These are phyloP conservation scores for Scolopax rusticola DNA, from an alignment of 2,797 vertebrate species.

Conservation along the genomic window DNA sequence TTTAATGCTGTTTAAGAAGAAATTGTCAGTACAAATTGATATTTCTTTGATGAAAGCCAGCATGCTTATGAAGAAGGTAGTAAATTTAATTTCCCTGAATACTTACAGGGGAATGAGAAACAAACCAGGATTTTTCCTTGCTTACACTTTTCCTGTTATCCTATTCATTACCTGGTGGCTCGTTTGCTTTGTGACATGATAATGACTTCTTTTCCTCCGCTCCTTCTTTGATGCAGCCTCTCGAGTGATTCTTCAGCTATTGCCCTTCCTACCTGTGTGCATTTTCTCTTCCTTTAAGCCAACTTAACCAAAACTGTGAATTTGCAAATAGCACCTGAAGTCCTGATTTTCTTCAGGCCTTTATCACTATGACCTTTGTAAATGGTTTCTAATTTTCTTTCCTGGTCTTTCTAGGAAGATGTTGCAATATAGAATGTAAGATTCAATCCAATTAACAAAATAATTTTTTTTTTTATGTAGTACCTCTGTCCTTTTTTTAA, in stretches of 20 bases:
- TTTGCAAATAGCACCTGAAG: background rate
- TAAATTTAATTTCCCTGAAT: background rate
- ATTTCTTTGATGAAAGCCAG: background rate
- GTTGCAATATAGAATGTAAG: background rate
- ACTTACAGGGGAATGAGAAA: background rate
- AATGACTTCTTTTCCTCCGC: background rate
- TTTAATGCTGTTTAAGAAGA: background rate
- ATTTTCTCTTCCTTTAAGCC: background rate
- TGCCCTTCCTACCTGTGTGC: background rate
- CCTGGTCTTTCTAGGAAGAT: background rate
- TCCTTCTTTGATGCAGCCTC: background rate
- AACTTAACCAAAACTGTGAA: background rate
- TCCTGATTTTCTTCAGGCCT: background rate
- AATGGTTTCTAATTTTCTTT: background rate
- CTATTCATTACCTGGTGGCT: background rate
- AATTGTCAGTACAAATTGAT: background rate
- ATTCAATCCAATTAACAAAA: slow-evolving; percentile 16
- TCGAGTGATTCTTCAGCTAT: background rate
- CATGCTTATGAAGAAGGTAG: background rate
- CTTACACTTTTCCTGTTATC: background rate
- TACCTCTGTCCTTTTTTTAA: slow-evolving; percentile 5
- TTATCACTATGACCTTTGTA: background rate
- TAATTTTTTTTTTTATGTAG: background rate
- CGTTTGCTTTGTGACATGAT: background rate
- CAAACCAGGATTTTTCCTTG: background rate